Evolutionary conservation across 2,888 invertebrate genomes (phyloP).

Genomic region (Gymnosoma rotundatum): DNA sequence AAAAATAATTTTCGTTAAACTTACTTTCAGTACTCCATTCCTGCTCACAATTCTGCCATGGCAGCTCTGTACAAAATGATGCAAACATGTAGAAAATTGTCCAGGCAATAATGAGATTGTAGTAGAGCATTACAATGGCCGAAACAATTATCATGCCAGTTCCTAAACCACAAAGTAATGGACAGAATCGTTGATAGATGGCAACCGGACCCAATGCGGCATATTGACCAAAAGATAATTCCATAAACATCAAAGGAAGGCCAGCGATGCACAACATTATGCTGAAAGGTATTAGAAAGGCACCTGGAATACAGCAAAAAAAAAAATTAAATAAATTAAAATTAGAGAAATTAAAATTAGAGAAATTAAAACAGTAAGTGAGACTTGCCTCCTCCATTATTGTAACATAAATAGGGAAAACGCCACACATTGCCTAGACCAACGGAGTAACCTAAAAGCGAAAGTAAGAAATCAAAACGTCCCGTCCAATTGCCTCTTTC

Average conservation of each 20-base stretch:
- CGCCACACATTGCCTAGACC: conserved; percentile 90
- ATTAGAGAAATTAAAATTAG: not conserved
- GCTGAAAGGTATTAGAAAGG: conserved; percentile 92
- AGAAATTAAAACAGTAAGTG: not conserved
- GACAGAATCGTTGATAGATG: conserved; percentile 89
- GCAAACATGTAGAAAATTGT: conserved; percentile 89
- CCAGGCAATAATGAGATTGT: conserved; percentile 90
- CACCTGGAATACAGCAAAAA: conserved; percentile 83
- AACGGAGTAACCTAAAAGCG: conserved; percentile 88
- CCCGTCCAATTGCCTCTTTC: conserved; percentile 89
- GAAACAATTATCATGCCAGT: conserved; percentile 91
- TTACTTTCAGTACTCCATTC: conserved; percentile 87
- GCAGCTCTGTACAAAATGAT: conserved; percentile 86
- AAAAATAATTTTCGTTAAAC: conserved; percentile 74
- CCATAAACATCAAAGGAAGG: conserved; percentile 92
- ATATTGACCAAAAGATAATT: conserved; percentile 92
- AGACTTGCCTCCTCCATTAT: conserved; percentile 87
- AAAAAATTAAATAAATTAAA: not conserved
- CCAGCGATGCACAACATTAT: conserved; percentile 91
- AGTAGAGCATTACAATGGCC: conserved; percentile 89
- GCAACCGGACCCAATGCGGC: conserved; percentile 90
- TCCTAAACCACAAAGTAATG: conserved; percentile 88
- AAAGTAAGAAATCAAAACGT: conserved; percentile 88
- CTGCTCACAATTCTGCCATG: conserved; percentile 88
- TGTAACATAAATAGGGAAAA: conserved; percentile 89